A percentile compares a stretch with the other conserved stretches of the same genome.
Conservation (phyloP, 2,888 invertebrate species). For the Ceriagrion tenellum region DNA sequence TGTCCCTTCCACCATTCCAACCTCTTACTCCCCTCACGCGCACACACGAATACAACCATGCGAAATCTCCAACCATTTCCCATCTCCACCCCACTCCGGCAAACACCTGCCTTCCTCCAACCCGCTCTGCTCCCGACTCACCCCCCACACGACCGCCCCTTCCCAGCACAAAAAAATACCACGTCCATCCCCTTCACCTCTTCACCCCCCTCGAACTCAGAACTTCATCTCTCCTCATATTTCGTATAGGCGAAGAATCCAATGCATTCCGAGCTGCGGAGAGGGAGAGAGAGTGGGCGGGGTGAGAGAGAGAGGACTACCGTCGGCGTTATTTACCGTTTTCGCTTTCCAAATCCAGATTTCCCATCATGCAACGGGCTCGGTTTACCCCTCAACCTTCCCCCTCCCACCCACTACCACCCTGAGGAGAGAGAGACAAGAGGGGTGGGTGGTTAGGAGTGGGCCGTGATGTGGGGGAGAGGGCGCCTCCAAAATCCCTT, state of each 20-base stretch:
- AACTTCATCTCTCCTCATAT: constrained; percentile 29
- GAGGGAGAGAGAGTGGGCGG: background rate
- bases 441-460: background rate
- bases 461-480: background rate
- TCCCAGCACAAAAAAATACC: background rate
- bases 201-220: background rate
- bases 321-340: constrained; percentile 56
- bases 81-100: constrained; percentile 9
- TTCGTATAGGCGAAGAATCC: constrained; percentile 32
- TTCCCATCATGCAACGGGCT: constrained; percentile 40
- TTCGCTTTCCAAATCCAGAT: constrained; percentile 63
- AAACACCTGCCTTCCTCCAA: background rate
- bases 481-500: background rate
- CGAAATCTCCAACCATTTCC: background rate
- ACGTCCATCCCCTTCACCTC: background rate
- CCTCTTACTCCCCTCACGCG: background rate
- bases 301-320: background rate
- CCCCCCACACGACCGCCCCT: background rate
- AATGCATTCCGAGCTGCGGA: constrained; percentile 9
- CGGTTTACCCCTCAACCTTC: background rate
- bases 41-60: background rate
- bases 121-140: background rate
- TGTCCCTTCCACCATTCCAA: background rate
- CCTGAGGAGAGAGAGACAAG: background rate
- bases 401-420: too few relatives aligned